Conservation (phyloP, 1,140 invertebrate genomes). For the Scaptomyza pallida region DNA sequence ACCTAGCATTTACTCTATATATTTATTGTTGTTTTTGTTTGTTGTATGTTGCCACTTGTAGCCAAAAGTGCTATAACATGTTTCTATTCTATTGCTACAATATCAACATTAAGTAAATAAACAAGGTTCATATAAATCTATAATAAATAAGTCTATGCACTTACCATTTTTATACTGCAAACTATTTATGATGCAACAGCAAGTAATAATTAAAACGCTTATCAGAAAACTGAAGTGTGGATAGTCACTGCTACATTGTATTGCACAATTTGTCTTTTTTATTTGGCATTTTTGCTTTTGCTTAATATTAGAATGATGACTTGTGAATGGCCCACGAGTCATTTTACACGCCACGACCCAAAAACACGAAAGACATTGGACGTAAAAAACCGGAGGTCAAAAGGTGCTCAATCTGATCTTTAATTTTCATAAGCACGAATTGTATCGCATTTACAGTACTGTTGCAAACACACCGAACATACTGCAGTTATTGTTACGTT, state of each 20-base stretch:
- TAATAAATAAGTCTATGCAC: slow-evolving; percentile 16
- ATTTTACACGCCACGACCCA: slow-evolving; percentile 58
- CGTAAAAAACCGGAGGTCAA: slow-evolving; percentile 20
- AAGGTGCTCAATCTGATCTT: slow-evolving; percentile 6
- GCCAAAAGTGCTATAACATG: no score
- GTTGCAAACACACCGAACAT: slow-evolving; percentile 16
- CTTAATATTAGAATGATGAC: slow-evolving; percentile 58
- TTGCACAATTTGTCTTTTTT: slow-evolving; percentile 39
- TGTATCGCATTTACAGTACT: no score
- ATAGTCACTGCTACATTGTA: slow-evolving; percentile 3
- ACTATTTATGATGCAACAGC: slow-evolving; percentile 59
- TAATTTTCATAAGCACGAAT: slow-evolving; percentile 49
- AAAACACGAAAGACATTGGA: slow-evolving; percentile 61
- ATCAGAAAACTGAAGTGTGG: slow-evolving; percentile 28
- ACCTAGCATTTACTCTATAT: no score
- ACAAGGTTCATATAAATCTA: neutral
- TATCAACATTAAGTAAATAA: no score
- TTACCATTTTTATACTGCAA: slow-evolving; percentile 72
- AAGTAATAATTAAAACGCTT: slow-evolving; percentile 54
- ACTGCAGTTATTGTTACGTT: slow-evolving; percentile 31
- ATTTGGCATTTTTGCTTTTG: slow-evolving; percentile 63
- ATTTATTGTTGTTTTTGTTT: no score
- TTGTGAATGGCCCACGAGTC: slow-evolving; percentile 66
- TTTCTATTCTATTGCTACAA: no score
- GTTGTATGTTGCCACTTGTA: no score